These are phyloP conservation scores for Rostratula benghalensis DNA, from an alignment of 2,113 vertebrate species.

Conservation along the genomic window DNA sequence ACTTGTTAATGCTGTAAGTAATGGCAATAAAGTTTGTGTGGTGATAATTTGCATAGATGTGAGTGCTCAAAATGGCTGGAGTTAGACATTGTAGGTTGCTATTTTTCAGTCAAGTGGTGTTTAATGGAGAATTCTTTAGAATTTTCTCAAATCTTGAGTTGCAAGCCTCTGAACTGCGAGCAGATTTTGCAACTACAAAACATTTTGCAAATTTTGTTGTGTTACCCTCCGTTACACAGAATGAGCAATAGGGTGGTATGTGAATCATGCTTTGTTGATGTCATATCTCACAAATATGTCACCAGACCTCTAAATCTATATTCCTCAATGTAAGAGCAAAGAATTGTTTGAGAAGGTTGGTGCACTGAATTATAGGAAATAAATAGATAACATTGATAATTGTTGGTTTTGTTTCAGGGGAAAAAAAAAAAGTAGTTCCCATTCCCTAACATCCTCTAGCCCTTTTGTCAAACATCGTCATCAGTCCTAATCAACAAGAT, in stretches of 20 bases:
- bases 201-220: background rate
- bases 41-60: background rate
- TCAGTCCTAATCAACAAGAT: background rate
- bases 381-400: background rate
- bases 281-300: background rate
- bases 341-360: background rate
- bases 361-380: background rate
- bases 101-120: background rate
- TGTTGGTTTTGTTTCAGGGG: background rate
- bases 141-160: background rate
- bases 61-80: background rate
- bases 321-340: background rate
- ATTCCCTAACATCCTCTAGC: background rate
- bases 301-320: background rate
- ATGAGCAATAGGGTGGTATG: background rate
- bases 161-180: background rate
- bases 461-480: background rate
- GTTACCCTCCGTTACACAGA: background rate
- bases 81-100: background rate
- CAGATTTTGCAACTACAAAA: background rate
- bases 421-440: background rate
- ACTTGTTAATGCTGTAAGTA: background rate
- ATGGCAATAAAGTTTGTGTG: background rate
- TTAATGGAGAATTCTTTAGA: background rate
- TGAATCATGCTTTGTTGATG: background rate